A percentile compares a stretch with the other conserved stretches of the same genome.
These are phyloP conservation scores for Trichomalopsis sarcophagae DNA, from an alignment of 1,140 invertebrate species.

Conservation along the genomic window DNA sequence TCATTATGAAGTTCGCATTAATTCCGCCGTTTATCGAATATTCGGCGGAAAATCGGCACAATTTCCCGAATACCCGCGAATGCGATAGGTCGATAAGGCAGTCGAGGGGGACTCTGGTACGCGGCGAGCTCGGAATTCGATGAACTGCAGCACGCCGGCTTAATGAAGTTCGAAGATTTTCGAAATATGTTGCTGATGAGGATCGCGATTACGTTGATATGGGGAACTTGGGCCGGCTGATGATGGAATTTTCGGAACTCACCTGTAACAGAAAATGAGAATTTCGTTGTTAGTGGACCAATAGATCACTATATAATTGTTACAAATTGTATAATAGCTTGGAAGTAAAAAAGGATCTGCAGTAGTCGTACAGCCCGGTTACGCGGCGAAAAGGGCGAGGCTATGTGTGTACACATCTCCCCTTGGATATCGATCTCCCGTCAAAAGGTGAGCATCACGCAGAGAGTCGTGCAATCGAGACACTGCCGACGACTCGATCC, in stretches of 20 bases:
- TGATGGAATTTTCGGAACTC: background rate
- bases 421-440: constrained; percentile 38
- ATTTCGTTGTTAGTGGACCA: too few species aligned
- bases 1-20: constrained; percentile 31
- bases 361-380: too few species aligned
- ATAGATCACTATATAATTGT: too few species aligned
- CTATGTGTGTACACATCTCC: background rate
- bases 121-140: background rate
- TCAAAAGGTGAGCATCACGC: background rate
- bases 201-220: background rate
- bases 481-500: constrained; percentile 25
- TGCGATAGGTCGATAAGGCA: background rate
- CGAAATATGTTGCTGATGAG: constrained; percentile 1
- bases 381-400: background rate
- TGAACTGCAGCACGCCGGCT: background rate
- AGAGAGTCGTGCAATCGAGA: constrained; percentile 33
- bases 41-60: constrained; percentile 27
- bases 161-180: constrained; percentile 17
- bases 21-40: constrained; percentile 44
- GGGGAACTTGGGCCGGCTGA: background rate
- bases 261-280: constrained; percentile 28
- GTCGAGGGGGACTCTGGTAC: too few species aligned
- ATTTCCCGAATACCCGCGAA: constrained; percentile 16
- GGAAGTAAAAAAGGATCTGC: too few species aligned
- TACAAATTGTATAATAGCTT: too few species aligned